Conservation (phyloP, 2,113 vertebrate species). For the Camelus dromedarius region DNA sequence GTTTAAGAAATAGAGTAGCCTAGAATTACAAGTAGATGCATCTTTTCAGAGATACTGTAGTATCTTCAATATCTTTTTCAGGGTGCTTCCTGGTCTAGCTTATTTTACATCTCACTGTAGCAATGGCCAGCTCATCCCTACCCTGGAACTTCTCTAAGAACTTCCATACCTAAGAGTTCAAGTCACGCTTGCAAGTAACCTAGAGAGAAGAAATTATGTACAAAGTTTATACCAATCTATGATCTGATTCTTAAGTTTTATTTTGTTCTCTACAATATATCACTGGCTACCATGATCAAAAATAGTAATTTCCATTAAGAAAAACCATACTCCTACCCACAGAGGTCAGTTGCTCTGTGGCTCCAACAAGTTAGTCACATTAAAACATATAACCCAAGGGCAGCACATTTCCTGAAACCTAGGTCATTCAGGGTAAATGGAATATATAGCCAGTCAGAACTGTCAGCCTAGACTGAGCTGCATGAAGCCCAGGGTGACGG, state of each 20-base stretch:
- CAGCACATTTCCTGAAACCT: not conserved
- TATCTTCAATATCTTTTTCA: not conserved
- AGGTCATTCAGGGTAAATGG: not conserved
- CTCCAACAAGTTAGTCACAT: slow-evolving; percentile 15
- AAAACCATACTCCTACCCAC: not conserved
- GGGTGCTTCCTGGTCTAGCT: not conserved
- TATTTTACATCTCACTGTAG: not conserved
- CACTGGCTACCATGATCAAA: not conserved
- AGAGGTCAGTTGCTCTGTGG: not conserved
- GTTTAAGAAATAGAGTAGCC: not conserved
- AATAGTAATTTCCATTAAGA: not conserved
- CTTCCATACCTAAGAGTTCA: not conserved
- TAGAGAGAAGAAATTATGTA: not conserved
- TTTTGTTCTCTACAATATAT: slow-evolving; percentile 4
- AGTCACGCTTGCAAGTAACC: not conserved
- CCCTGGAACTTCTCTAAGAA: not conserved
- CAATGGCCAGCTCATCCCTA: not conserved
- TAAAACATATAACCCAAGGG: slow-evolving; percentile 12
- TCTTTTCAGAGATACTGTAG: slow-evolving; percentile 11
- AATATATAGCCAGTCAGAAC: not conserved
- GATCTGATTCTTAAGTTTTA: not conserved
- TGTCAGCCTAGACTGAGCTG: not conserved
- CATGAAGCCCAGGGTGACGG: not conserved
- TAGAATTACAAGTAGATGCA: not conserved
- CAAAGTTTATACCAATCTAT: not conserved